Evolutionary conservation across 2,888 invertebrate genomes (phyloP), one percentile per base, ranked within the genome.

Genomic region (Norana najaformis): DNA sequence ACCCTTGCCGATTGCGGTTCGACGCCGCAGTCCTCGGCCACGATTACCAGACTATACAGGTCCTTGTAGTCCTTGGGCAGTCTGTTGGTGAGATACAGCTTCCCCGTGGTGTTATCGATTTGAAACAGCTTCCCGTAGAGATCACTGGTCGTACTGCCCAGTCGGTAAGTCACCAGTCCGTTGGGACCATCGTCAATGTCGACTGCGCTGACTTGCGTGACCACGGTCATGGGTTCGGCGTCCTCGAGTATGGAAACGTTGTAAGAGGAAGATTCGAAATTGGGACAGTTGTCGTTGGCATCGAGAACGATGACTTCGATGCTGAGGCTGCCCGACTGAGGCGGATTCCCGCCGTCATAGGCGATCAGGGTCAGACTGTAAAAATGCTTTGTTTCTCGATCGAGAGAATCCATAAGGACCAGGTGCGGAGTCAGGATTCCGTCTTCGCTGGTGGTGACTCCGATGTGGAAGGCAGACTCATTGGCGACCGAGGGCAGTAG

Each of bases 371-470:
- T 92, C 16, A 94, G 92, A 47, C 91, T 92, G 90, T 93, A 93
- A 30, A 92, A 91, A n/a, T 91, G 91, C 88, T 92, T 91, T 0
- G 39, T 91, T 91, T 94, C 94, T 37, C 93, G 92, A 91, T 94
- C 94, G 37, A 94, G 89, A 8, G 39, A 37, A 6, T 30, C 90
- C 83, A 90, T 89, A 0, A 92, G 90, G 39, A 91, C 89, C n/a
- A 92, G 89, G n/a, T 85, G 36, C n/a, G 92, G 89, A 82, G 89
- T 89, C 1, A 53, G 35, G 34, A 97, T 88, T 4, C 91, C 91
- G 23, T 90, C 91, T 16, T 37, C 41, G 36, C 37, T 34, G 36
- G 13, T 13, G 35, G 30, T 89, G 16, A 69, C 35, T 36, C 82
- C n/a, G 35, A 89, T 16, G 20, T 53, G 53, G 69, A 89, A 89